Conservation (phyloP, 2,888 invertebrate species). For the Rapana venosa region DNA sequence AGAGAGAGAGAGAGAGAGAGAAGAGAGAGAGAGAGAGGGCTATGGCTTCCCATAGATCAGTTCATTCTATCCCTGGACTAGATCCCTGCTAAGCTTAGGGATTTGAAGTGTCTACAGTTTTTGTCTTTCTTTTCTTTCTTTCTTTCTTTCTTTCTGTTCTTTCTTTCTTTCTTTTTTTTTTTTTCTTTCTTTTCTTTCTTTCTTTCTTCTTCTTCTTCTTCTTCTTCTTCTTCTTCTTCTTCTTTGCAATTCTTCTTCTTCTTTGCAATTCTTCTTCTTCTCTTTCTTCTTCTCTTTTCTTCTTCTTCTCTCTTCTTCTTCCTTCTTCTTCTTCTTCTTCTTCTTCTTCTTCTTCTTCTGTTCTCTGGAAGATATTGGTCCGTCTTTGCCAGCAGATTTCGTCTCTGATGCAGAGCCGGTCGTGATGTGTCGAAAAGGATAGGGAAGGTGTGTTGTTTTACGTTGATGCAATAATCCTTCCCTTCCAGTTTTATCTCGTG, state of each 20-base stretch:
- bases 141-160: not conserved
- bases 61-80: not conserved
- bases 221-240: not conserved
- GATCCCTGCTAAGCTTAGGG: no score
- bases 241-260: not conserved
- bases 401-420: no score
- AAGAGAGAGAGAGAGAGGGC: no score
- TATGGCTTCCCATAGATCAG: not conserved
- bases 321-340: conserved; percentile 11
- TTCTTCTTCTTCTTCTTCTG: not conserved
- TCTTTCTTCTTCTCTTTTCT: not conserved
- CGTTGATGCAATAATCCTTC: no score
- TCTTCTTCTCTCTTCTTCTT: not conserved
- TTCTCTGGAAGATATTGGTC: no score
- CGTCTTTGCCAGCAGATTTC: no score
- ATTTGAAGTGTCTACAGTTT: not conserved
- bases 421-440: no score
- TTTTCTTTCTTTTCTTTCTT: not conserved
- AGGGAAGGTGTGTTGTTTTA: no score
- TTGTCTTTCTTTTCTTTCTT: not conserved
- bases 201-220: not conserved
- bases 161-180: not conserved
- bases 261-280: not conserved
- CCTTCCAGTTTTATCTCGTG: no score
- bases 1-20: no score